Base-by-base conservation (phyloP, 92 coral and sea anemone genomes). In the Palythoa grandis region DNA sequence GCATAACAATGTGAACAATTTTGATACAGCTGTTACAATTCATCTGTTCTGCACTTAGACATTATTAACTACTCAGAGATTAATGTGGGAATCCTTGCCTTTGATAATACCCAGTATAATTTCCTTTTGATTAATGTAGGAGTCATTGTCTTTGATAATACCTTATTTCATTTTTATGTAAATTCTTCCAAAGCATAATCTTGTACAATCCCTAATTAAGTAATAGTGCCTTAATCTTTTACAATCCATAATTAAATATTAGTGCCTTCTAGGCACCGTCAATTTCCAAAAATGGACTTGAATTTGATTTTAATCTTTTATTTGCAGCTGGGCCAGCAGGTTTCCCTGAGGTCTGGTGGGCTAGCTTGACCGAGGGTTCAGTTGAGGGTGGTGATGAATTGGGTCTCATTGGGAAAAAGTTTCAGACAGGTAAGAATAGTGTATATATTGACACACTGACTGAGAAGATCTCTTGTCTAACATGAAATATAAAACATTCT, bases 261-360 rank as follows among this genome's bases (percentile, higher is more conserved):
- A 7, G 9, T 52, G 1, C 1, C 61, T 56, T 56, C 3, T 12
- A 10, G 11, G 61, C 15, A 12, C 61, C 14, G 1, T 56, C 15
- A 7, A 9, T 12, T 11, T 0, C 4, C 3, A 56, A 56, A 56
- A 3, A 2, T 15, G 16, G 8, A 15, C 22, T 6, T 60, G 3
- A 1, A 15, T 17, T 15, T n/a, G 10, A n/a, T 19, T 63, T 19
- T n/a, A 7, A 37, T 54, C 71, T 52, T 65, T 58, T 57, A 71
- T 52, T 68, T 66, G 50, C 87, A 97, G 99, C 98, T 95, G 99
- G 98, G 82, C 94, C 99, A 22, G 93, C 99, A 74, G 99, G 99
- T 67, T 95, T 89, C 73, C 99, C 99, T 40, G 99, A 97, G 82
- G 95, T 97, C 87, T 95, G 96, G 99, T 97, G 99, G 99, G 94